Evolutionary conservation across 2,888 invertebrate species (phyloP), one percentile per base, ranked within the genome.

Genomic region (Tanytarsus gracilentus): DNA sequence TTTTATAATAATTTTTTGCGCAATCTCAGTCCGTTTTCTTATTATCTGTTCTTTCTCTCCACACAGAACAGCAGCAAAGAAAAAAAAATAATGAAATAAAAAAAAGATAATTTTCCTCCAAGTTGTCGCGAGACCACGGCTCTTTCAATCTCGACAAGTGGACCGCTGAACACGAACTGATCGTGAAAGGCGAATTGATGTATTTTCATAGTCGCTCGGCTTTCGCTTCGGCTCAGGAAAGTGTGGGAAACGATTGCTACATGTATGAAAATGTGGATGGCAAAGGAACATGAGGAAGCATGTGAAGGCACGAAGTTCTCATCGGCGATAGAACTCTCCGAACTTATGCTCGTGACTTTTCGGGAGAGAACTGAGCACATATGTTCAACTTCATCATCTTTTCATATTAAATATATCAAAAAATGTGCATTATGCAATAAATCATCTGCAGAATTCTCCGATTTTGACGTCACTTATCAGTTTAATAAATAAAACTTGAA

Each of bases 161-260:
- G 60, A 60, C 50, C 60, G 60, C 50, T 50, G 60, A 50, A 60
- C 60, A 50, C 49, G 36, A 49, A 60, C 60, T 60, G 60, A 60
- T 60, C 60, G 60, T 50, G 18, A 48, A 25, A 9, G 9, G 25
- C 44, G 44, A 33, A 33, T 36, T 44, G 29, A 60, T 36, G 23
- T 23, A 50, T 60, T 60, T 60, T 52, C 52, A 30, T 30, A 52
- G 49, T 49, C 55, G 27, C 40, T 56, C 33, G 48, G 58, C 18
- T 30, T 16, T 14, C 23, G 7, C 14, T 48, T 48, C 58, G 58
- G 30, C 16, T 48, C 50, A 60, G 50, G 50, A 49, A 60, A 60
- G 60, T 56, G 56, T 56, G 56, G 59, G 50, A 50, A 58, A 59
- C 59, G 44, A 59, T 59, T 59, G 36, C 59, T 36, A 59, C 59